Base-by-base conservation (phyloP, 2,888 invertebrate species). In the Diaprepes abbreviatus region DNA sequence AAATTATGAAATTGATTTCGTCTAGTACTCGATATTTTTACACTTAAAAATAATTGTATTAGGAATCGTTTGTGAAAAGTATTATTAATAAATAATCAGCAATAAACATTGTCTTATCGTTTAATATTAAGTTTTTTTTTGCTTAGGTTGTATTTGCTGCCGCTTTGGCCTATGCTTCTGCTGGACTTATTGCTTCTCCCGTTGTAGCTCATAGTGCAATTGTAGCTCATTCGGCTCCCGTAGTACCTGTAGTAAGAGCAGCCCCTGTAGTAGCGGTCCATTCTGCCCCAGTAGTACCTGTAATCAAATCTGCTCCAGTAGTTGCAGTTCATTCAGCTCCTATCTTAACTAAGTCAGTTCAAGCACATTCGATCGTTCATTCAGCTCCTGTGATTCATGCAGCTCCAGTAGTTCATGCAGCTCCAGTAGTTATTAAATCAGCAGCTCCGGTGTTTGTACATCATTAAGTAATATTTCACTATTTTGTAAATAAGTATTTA, bases 251-350 rank as follows among this genome's bases (percentile, higher is more conserved):
- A 21, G 73, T 76, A 16, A 75, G 78, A 24, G 79, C 79, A 6
- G 78, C 77, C 43, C 62, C 62, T 2, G 40, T 57, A n/a, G 78
- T 78, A 17, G 78, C 80, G 50, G 78, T 81, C 1, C 77, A 78
- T 55, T 75, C 78, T 38, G 71, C 70, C 10, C 69, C 70, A 3
- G 43, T 70, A 9, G 43, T 66, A 1, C 21, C 54, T 16, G 48
- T 50, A 3, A 7, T 31, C 28, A 72, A 69, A 38, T 57, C 55
- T 16, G 21, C 71, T 62, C 73, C 73, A 45, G 67, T 68, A 7
- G 78, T 77, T 5, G 35, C 43, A 24, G 33, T 65, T 3, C 62
- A 66, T 10, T 45, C 65, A 1, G 67, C 35, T n/a, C 54, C 71
- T 1, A 36, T 70, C 9, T 17, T 66, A 9, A 17, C 54, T 31